Base-by-base conservation (phyloP, 2,797 vertebrate genomes). In the Sebastes matsubarae region DNA sequence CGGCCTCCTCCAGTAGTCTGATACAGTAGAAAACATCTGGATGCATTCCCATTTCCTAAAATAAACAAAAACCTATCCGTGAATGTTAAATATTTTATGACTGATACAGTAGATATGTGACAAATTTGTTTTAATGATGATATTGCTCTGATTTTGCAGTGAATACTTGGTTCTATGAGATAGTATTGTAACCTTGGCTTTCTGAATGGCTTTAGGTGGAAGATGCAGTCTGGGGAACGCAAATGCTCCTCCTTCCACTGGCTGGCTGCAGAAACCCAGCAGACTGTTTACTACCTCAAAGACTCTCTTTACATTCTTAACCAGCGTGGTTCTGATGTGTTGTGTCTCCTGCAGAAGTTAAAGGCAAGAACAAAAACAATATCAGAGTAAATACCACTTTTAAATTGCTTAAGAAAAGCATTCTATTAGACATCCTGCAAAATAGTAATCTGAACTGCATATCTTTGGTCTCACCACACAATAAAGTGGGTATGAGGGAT, bases 11-110 rank as follows among this genome's bases (percentile, higher is more conserved):
- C 29, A 96, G 88, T 22, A 96, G 87, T 70, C 55, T 81, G 8
- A 77, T 16, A 57, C 95, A 95, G 91, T 96, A 97, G 82, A 95
- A 93, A 1, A 84, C 36, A 52, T 96, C 96, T 1, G 95, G 94
- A 13, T 91, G n/a, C 76, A 94, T 52, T 50, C 90, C 93, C 3
- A n/a, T 57, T 55, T 94, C 93, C 96, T 96, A 67, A 13, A 69
- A 73, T 12, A 38, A 34, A 5, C 22, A 81, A 14, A 75, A 27
- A 68, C 8, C 24, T 24, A 32, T 0, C 29, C 29, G 4, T 27
- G 25, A 27, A 27, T 16, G 1, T 14, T 1, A 27, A 50, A 68
- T 32, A 22, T 25, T 30, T 46, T 13, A 24, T 24, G 1, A 61
- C 6, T 2, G 1, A 59, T 34, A 4, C 4, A 32, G 20, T 18